Evolutionary conservation across 37 sponge, comb jelly and placozoan genomes (phyloP).

Genomic region (Halichondria panicea): DNA sequence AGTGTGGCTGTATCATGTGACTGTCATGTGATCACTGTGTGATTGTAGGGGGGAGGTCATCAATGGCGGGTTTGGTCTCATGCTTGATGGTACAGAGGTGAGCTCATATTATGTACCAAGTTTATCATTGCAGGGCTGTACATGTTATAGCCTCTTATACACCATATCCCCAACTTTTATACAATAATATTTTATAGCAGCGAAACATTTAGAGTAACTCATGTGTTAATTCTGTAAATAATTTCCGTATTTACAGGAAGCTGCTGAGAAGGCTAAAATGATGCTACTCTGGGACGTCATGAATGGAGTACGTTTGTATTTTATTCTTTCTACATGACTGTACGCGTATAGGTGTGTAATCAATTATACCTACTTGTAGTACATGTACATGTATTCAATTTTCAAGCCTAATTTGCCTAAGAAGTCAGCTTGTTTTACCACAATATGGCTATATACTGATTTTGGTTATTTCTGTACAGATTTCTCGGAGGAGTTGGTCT

Average conservation of each 20-base stretch:
- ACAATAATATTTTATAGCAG: no score
- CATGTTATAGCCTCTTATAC: background rate
- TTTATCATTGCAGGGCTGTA: background rate
- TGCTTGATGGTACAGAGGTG: conserved; percentile 94
- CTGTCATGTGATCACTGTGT: background rate
- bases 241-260: conserved; percentile 78
- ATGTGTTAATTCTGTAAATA: no score
- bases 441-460: background rate
- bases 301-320: conserved; percentile 77
- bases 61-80: conserved; percentile 98
- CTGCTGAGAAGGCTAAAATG: conserved; percentile 67
- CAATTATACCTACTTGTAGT: no score
- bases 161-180: no score
- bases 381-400: no score
- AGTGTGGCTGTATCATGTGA: conserved; percentile 66
- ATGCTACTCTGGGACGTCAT: conserved; percentile 97
- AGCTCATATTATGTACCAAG: background rate
- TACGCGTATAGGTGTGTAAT: no score
- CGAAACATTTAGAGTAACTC: no score
- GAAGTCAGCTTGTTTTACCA: background rate
- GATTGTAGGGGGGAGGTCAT: conserved; percentile 88
- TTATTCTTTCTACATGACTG: background rate
- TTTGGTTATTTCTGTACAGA: conserved; percentile 22
- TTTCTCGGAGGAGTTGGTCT: conserved; percentile 89
- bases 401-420: background rate